Evolutionary conservation across 1,140 invertebrate genomes (phyloP).

Genomic region (Drosophila lowei): DNA sequence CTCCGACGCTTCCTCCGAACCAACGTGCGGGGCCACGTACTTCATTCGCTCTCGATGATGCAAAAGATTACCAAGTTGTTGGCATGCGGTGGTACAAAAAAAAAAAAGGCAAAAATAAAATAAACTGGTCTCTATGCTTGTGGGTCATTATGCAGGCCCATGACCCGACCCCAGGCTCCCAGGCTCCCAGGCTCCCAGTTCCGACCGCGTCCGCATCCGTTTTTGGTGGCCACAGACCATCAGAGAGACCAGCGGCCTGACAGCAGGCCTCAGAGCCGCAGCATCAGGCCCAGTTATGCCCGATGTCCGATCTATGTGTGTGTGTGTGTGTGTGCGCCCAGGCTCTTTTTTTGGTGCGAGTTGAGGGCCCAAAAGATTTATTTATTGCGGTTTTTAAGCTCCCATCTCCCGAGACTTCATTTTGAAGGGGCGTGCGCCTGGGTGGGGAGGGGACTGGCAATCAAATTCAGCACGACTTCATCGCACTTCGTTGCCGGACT

Average conservation of each 20-base stretch:
- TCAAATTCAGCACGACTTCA: conserved; percentile 36
- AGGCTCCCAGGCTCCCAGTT: conserved; percentile 4
- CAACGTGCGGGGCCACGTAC: conserved; percentile 50
- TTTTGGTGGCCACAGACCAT: conserved; percentile 27
- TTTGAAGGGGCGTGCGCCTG: conserved; percentile 25
- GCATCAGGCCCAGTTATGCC: conserved; percentile 11
- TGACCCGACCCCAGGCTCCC: not conserved
- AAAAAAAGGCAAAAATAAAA: conserved; percentile 17
- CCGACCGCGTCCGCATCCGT: conserved; percentile 37
- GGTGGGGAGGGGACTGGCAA: conserved; percentile 32
- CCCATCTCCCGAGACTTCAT: conserved; percentile 4
- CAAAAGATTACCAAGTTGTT: conserved; percentile 77
- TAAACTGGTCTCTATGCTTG: conserved; percentile 58
- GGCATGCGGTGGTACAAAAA: conserved; percentile 48
- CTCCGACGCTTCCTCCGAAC: not conserved
- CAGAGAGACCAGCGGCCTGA: conserved; percentile 34
- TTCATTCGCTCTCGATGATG: conserved; percentile 75
- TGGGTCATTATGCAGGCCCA: conserved; percentile 73
- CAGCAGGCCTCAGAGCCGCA: conserved; percentile 15
- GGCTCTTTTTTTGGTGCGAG: conserved; percentile 7
- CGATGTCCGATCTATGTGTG: conserved; percentile 11
- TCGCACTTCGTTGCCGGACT: conserved; percentile 27
- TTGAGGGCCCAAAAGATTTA: conserved; percentile 69
- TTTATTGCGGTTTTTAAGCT: conserved; percentile 76
- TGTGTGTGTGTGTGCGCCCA: conserved; percentile 14